These are phyloP conservation scores for Sinocyclocheilus anophthalmus DNA, from an alignment of 2,113 vertebrate genomes.

Conservation along the genomic window DNA sequence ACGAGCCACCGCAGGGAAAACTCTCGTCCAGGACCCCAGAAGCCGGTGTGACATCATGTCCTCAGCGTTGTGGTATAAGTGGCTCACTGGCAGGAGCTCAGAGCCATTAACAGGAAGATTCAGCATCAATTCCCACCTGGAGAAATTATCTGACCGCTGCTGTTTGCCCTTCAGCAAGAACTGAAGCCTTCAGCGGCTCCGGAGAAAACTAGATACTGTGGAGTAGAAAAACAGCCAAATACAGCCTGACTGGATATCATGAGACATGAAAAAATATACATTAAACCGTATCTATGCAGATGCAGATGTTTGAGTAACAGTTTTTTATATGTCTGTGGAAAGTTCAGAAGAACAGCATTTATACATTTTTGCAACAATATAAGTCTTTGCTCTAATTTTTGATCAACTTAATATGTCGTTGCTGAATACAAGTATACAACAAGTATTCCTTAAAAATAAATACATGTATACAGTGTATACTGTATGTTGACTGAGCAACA, in stretches of 20 bases:
- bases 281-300: not conserved
- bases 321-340: too few relatives aligned
- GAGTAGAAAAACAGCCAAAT: not conserved
- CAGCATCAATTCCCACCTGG: conserved; percentile 30
- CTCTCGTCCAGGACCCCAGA: not conserved
- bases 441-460: too few relatives aligned
- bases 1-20: not conserved
- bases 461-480: too few relatives aligned
- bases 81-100: conserved; percentile 25
- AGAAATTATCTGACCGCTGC: conserved; percentile 22
- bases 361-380: too few relatives aligned
- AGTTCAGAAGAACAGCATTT: too few relatives aligned
- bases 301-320: not conserved
- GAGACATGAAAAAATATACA: not conserved
- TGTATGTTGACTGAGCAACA: too few relatives aligned
- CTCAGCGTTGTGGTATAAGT: conserved; percentile 13
- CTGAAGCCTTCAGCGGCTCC: not conserved
- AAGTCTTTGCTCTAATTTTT: too few relatives aligned
- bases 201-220: not conserved
- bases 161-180: conserved; percentile 20
- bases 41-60: conserved; percentile 9
- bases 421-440: too few relatives aligned
- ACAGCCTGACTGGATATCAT: not conserved
- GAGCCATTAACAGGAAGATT: conserved; percentile 22
- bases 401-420: too few relatives aligned